Evolutionary conservation across 2,888 invertebrate species (phyloP), one percentile per base, ranked within the genome.

Genomic region (Andricus curvator): DNA sequence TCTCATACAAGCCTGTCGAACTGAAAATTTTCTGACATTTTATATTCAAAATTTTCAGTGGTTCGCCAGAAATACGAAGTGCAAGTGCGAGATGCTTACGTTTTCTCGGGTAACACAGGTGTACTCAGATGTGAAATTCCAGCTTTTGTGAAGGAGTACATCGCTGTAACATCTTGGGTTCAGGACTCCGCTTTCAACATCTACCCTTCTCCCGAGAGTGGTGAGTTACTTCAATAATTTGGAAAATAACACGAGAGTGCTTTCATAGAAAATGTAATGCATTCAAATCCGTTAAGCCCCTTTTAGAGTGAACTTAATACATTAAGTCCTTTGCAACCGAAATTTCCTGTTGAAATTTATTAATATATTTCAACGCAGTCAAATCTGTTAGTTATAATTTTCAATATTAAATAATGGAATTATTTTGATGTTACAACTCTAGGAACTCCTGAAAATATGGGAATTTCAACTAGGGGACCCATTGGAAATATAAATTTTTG

Each of bases 121-220:
- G 96, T 98, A 83, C 94, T 98, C 85, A 96, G 97, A 90, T 99
- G 99, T 93, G 96, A 97, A 93, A 97, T 98, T 89, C 97, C 98
- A 66, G 95, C 96, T 87, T 97, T 97, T 93, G 97, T 97, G 93
- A 95, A 96, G 85, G 98, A 98, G 88, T 97, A 97, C 92, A 96
- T 98, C 88, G 96, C 96, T 93, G 96, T 96, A 83, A 97, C 97
- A 51, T 97, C 98, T 78, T 99, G 98, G 98, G 95, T 97, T 84
- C 96, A 97, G 92, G 97, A 97, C 88, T 96, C 96, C 80, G 95
- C 95, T 87, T 95, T 96, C 93, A 96, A 96, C 93, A 96, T 97
- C 89, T 96, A 96, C 92, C 96, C 96, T 60, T 96, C 95, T 88
- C 95, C 96, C 65, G 96, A 96, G 91, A 96, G 96, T 88, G 96